Conservation (phyloP, 2,888 invertebrate species). For the Acanthoscelides obtectus region DNA sequence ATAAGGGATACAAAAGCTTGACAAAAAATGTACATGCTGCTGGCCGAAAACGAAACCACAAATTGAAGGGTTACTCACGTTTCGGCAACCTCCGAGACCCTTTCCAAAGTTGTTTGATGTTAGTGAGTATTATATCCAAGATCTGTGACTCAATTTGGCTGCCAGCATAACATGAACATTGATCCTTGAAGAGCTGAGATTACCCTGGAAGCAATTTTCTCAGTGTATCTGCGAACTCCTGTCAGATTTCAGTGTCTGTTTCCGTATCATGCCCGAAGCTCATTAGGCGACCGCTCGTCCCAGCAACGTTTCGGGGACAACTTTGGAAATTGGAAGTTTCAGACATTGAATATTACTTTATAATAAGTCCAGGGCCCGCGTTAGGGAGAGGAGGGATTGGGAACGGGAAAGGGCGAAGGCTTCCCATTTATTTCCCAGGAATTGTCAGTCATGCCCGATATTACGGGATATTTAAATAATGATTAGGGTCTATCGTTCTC, state of each 20-base stretch:
- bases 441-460: not conserved
- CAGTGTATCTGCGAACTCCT: not conserved
- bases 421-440: not conserved
- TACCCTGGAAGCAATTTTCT: not conserved
- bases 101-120: too few species aligned
- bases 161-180: too few species aligned
- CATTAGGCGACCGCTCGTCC: conserved; percentile 26
- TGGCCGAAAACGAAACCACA: too few species aligned
- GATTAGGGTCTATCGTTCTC: not conserved
- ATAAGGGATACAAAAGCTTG: too few species aligned
- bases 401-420: not conserved
- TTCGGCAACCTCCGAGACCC: too few species aligned
- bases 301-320: conserved; percentile 30
- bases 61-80: too few species aligned
- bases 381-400: conserved; percentile 4
- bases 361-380: conserved; percentile 15
- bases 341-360: conserved; percentile 24
- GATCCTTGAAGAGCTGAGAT: too few species aligned
- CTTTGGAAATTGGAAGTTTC: conserved; percentile 27
- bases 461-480: not conserved
- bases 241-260: not conserved
- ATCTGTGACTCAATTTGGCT: too few species aligned
- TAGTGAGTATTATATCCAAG: too few species aligned
- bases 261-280: conserved; percentile 29
- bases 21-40: too few species aligned